Evolutionary conservation across 2,888 invertebrate genomes (phyloP), one percentile per base, ranked within the genome.

Genomic region (Buathra laborator): DNA sequence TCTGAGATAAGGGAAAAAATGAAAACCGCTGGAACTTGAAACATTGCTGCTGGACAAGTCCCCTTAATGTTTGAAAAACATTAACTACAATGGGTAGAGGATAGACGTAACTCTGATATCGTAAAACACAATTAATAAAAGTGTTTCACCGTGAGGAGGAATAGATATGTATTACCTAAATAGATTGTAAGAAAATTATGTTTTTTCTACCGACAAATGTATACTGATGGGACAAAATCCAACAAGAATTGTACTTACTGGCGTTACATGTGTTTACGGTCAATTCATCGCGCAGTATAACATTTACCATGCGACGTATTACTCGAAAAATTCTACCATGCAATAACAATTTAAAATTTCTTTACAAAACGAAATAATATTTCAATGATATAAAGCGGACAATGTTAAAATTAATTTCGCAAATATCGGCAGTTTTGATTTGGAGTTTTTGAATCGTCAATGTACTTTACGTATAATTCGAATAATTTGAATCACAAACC

Each of bases 251-350:
- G 16, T 74, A 68, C 80, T 53, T 67, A 75, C 48, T 43, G 24
- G 48, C 48, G 19, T 5, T 12, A 48, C 62, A 19, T 70, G 44
- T 59, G 37, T 44, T 59, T 67, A 64, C 46, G n/a, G 19, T 67
- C 14, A 66, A 64, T 56, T 32, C 10, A 71, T 82, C 64, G 76
- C 66, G 56, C 76, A 37, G 46, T 71, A 16, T 56, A 29, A 66
- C 16, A 37, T 66, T 56, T 44, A 37, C 53, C 82, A 77, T 82
- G 82, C 82, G 43, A 81, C 81, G 66, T 71, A 53, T 56, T 24
- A 71, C 10, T 29, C 19, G 76, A 44, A 67, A 56, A 66, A 7
- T 29, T 62, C 72, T 68, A 85, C 56, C 85, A 83, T 85, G 85
- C 85, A 80, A 80, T 51, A 43, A 68, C 16, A 48, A 70, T 32